These are phyloP conservation scores for Athripsodes cinereus DNA, from an alignment of 2,888 invertebrate species.

Conservation along the genomic window DNA sequence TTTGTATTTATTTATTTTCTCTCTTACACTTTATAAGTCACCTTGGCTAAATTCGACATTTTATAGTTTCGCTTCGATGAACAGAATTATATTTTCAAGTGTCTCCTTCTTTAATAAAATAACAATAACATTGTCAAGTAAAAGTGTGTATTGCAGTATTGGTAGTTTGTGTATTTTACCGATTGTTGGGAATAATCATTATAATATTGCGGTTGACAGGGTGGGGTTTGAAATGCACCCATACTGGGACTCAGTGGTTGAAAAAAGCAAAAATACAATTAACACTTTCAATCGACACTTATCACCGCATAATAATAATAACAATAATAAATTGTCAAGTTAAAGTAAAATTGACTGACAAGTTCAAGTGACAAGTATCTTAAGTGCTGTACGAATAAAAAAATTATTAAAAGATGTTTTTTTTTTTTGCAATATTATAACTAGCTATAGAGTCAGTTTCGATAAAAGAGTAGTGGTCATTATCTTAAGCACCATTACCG, in stretches of 20 bases:
- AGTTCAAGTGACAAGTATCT: background rate
- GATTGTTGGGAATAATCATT: background rate
- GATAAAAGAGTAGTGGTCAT: too few species aligned
- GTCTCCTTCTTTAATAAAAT: background rate
- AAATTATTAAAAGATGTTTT: too few species aligned
- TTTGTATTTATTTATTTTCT: too few species aligned
- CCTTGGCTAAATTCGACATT: too few species aligned
- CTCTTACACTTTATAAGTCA: too few species aligned
- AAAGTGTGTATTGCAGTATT: background rate
- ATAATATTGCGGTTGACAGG: background rate
- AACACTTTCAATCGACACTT: constrained; percentile 1
- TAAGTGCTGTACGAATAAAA: background rate
- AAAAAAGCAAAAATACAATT: background rate
- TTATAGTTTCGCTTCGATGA: too few species aligned
- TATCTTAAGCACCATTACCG: too few species aligned
- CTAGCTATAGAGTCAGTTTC: too few species aligned
- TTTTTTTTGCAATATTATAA: too few species aligned
- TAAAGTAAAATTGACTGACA: background rate
- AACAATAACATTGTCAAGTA: background rate
- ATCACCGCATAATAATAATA: too few species aligned
- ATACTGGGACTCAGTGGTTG: background rate
- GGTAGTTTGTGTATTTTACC: too few species aligned
- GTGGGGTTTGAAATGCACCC: background rate
- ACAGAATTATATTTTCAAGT: background rate
- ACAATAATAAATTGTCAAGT: too few species aligned